These are phyloP conservation scores for Eupithecia inturbata DNA, from an alignment of 2,888 invertebrate genomes.

Conservation along the genomic window DNA sequence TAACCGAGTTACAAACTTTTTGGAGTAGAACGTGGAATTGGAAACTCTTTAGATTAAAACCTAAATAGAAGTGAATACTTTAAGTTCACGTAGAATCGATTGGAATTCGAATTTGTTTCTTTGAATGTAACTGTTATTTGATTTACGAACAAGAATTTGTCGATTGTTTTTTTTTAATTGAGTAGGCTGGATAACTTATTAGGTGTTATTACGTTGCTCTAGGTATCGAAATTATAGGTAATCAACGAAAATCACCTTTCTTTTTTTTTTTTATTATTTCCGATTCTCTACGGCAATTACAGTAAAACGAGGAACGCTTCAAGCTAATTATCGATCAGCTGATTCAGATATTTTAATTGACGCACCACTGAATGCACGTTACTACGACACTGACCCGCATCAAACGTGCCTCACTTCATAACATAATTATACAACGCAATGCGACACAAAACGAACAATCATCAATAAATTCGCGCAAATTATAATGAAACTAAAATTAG, in stretches of 20 bases:
- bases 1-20: slow-evolving; percentile 33
- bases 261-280: neutral
- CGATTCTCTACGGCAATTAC: neutral
- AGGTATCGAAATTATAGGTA: neutral
- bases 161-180: neutral
- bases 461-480: slow-evolving; percentile 38
- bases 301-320: neutral
- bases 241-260: neutral
- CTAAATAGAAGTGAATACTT: neutral
- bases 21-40: slow-evolving; percentile 5
- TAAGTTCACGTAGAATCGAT: neutral
- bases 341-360: slow-evolving; percentile 45
- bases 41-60: slow-evolving; percentile 10
- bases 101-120: slow-evolving; percentile 16
- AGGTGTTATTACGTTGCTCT: neutral
- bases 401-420: slow-evolving; percentile 54
- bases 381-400: slow-evolving; percentile 57
- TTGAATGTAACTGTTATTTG: slow-evolving; percentile 18
- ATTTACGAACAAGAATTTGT: neutral
- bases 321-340: slow-evolving; percentile 46
- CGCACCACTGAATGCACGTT: slow-evolving; percentile 50
- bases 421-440: slow-evolving; percentile 66
- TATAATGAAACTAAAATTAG: slow-evolving; percentile 42
- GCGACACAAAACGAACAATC: slow-evolving; percentile 52
- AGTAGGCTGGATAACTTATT: neutral